A percentile compares a stretch with the other conserved stretches of the same genome.
Evolutionary conservation across 2,888 invertebrate genomes (phyloP).

Genomic region (Teleogryllus oceanicus): DNA sequence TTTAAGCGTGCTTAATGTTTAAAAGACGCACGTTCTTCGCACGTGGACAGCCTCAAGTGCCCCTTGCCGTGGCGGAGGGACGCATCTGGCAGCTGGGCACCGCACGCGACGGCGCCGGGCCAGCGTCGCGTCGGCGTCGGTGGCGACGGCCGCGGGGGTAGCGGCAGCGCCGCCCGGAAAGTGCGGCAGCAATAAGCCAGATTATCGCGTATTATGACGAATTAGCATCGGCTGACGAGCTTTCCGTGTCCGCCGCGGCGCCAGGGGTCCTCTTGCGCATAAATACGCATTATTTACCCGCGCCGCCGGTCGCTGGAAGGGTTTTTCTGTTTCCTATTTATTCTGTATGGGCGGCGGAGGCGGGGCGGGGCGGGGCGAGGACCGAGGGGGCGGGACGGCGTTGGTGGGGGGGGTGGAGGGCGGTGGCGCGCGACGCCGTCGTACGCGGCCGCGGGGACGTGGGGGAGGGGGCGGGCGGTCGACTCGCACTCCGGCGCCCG

Average conservation of each 20-base stretch:
- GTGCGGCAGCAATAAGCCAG: slow-evolving; percentile 19
- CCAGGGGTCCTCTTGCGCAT: background rate
- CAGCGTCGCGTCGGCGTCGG: background rate
- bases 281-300: slow-evolving; percentile 21
- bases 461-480: no score
- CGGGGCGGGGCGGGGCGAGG: background rate
- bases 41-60: background rate
- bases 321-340: slow-evolving; percentile 10
- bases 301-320: background rate
- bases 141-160: background rate
- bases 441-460: background rate
- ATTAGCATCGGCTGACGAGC: slow-evolving; percentile 23
- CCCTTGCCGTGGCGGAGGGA: slow-evolving; percentile 22
- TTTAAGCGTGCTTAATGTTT: no score
- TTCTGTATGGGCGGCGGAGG: background rate
- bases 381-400: background rate
- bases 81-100: background rate
- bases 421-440: background rate
- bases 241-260: slow-evolving; percentile 1
- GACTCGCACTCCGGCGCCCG: background rate
- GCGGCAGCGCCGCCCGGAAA: background rate
- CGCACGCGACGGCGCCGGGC: background rate
- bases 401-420: background rate
- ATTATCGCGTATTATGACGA: slow-evolving; percentile 22
- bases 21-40: no score